Conservation (phyloP, 2,797 vertebrate genomes). For the Oreortyx pictus region DNA sequence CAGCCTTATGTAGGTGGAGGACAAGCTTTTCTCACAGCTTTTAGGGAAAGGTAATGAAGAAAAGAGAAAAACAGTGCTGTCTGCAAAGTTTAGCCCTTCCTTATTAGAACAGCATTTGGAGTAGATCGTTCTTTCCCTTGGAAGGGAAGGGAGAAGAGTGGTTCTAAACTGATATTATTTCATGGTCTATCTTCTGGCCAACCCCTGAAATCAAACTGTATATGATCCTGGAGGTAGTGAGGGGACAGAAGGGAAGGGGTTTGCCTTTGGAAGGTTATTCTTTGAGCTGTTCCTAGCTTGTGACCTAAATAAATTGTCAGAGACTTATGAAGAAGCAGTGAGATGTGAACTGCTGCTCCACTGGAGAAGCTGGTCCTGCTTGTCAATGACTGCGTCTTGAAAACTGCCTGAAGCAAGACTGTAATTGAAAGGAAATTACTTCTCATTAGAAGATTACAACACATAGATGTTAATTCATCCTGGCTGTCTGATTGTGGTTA, state of each 20-base stretch:
- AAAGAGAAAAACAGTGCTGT: background rate
- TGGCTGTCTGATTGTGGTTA: background rate
- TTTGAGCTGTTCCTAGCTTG: background rate
- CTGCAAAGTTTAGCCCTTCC: background rate
- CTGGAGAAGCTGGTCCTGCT: conserved; percentile 39
- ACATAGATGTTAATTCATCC: background rate
- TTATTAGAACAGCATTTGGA: background rate
- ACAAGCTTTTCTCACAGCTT: background rate
- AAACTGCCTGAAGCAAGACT: conserved; percentile 33
- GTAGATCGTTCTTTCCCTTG: background rate
- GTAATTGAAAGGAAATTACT: background rate
- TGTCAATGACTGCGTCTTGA: background rate
- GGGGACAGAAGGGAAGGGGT: background rate
- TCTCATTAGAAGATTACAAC: background rate
- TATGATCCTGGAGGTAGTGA: background rate
- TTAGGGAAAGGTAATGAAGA: background rate
- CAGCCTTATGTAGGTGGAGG: background rate
- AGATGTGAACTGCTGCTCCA: conserved; percentile 5
- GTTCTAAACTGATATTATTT: background rate
- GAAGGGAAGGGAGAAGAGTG: background rate
- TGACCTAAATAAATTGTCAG: conserved; percentile 13
- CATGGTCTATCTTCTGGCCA: background rate
- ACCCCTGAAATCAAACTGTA: background rate
- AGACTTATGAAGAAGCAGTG: conserved; percentile 1
- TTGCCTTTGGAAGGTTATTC: background rate